phyloP scores from a whole-genome alignment of 2,113 vertebrate genomes.

The Capreolus pygargus region DNA sequence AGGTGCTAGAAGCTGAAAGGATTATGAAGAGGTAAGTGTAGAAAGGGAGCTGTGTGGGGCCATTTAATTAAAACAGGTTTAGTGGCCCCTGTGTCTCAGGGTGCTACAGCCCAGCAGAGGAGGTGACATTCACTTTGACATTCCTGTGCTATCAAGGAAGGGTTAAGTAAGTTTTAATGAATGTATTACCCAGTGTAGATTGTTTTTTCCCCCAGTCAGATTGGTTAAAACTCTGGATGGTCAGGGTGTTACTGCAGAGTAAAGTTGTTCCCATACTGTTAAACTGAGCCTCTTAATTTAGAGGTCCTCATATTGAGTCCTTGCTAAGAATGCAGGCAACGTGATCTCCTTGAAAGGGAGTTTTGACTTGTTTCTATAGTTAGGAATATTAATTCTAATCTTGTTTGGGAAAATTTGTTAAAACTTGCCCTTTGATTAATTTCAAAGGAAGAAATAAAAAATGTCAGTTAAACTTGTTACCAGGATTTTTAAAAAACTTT shows the following conservation, averaged over 20 bases:
- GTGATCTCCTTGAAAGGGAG: background rate
- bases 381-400: background rate
- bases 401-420: background rate
- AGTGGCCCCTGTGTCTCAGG: background rate
- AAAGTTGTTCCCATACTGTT: background rate
- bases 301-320: background rate
- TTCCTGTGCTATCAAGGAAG: background rate
- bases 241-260: background rate
- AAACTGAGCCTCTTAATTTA: background rate
- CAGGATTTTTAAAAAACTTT: background rate
- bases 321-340: background rate
- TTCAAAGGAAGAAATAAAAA: background rate
- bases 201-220: background rate
- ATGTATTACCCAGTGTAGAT: background rate
- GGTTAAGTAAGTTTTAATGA: background rate
- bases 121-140: background rate
- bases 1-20: background rate
- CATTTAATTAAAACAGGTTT: background rate
- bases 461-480: background rate
- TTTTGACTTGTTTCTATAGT: conserved; percentile 3
- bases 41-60: background rate
- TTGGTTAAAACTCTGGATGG: background rate
- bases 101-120: background rate
- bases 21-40: background rate
- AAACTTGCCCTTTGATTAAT: background rate